phyloP scores from a whole-genome alignment of 2,797 vertebrate genomes.

The Acanthurus tractus region DNA sequence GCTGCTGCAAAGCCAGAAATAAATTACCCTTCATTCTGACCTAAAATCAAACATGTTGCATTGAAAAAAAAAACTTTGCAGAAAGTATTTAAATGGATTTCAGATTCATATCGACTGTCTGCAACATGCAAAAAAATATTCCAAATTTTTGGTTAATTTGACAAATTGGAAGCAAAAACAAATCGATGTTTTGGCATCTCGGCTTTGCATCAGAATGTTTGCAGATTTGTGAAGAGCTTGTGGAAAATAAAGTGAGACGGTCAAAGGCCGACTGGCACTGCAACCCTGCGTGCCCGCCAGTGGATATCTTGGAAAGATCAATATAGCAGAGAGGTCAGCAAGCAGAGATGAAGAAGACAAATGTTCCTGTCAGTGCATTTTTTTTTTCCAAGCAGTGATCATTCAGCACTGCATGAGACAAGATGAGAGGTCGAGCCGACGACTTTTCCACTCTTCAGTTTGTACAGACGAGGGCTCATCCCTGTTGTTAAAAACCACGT shows the following conservation, averaged over 20 bases:
- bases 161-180: too few relatives aligned
- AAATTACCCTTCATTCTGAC: constrained; percentile 53
- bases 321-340: constrained; percentile 69
- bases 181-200: constrained; percentile 15
- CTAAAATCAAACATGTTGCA: constrained; percentile 43
- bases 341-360: constrained; percentile 69
- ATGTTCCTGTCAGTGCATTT: constrained; percentile 44
- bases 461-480: not conserved
- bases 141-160: too few relatives aligned
- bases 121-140: not conserved
- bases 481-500: not conserved
- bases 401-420: constrained; percentile 41
- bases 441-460: constrained; percentile 4
- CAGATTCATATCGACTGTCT: not conserved
- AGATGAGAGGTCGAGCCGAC: constrained; percentile 31
- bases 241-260: constrained; percentile 57
- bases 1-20: constrained; percentile 45
- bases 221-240: constrained; percentile 49
- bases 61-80: constrained; percentile 37
- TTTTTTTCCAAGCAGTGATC: constrained; percentile 34
- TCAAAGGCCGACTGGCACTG: constrained; percentile 61
- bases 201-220: constrained; percentile 15
- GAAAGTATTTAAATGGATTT: constrained; percentile 30
- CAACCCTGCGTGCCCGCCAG: constrained; percentile 36
- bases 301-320: constrained; percentile 70